Evolutionary conservation across 1,140 invertebrate species (phyloP).

Genomic region (Ceratina calcarata): DNA sequence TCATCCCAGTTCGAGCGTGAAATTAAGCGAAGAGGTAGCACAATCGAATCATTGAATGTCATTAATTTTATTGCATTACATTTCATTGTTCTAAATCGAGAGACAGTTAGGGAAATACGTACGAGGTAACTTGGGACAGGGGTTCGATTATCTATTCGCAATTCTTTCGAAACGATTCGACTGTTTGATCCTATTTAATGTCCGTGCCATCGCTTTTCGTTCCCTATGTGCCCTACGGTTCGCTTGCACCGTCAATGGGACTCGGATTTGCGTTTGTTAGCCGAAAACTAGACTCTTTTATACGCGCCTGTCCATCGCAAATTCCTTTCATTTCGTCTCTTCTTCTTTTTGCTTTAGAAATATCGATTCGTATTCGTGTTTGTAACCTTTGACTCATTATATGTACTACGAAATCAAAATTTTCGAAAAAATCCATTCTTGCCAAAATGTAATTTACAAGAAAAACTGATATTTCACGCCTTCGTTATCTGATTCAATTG

Average conservation of each 20-base stretch:
- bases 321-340: conserved; percentile 22
- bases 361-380: not conserved
- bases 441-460: too few relatives aligned
- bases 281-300: conserved; percentile 61
- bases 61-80: conserved; percentile 21
- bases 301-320: conserved; percentile 52
- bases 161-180: conserved; percentile 60
- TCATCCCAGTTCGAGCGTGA: not conserved
- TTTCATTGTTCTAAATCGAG: conserved; percentile 29
- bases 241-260: conserved; percentile 48
- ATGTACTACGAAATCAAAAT: too few relatives aligned
- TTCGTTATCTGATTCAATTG: too few relatives aligned
- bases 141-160: conserved; percentile 57
- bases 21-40: not conserved
- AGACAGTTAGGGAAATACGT: not conserved
- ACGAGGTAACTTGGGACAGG: conserved; percentile 25
- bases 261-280: conserved; percentile 65
- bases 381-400: not conserved
- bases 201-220: conserved; percentile 42
- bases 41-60: not conserved
- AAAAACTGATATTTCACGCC: too few relatives aligned
- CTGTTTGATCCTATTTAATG: conserved; percentile 61
- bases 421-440: too few relatives aligned
- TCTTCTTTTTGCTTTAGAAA: conserved; percentile 19
- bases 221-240: conserved; percentile 41